Conservation (phyloP, 1,140 invertebrate genomes). For the Drosophila paulistorum region DNA sequence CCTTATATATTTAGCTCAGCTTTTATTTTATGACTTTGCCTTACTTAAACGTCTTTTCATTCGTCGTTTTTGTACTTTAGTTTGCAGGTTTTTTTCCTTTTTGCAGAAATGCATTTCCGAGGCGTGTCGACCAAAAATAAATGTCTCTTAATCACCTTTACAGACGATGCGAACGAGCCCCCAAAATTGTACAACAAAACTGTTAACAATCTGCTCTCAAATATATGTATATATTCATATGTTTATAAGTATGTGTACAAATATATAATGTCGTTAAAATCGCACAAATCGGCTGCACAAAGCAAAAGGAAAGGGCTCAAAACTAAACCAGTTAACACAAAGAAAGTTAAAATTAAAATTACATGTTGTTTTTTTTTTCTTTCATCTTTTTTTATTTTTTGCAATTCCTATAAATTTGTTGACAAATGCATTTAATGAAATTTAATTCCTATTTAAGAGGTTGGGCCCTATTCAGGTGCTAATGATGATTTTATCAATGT, state of each 20-base stretch:
- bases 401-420: conserved; percentile 45
- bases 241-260: conserved; percentile 35
- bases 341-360: conserved; percentile 75
- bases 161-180: conserved; percentile 60
- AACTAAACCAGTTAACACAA: conserved; percentile 51
- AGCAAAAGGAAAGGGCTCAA: conserved; percentile 12
- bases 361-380: conserved; percentile 17
- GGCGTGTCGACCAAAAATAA: conserved; percentile 71
- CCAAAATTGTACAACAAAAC: conserved; percentile 49
- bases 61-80: neutral
- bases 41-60: conserved; percentile 46
- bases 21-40: conserved; percentile 63
- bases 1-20: conserved; percentile 64
- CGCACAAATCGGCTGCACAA: conserved; percentile 54
- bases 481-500: conserved; percentile 35
- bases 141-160: conserved; percentile 63
- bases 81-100: conserved; percentile 2
- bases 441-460: conserved; percentile 43
- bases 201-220: conserved; percentile 46
- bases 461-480: conserved; percentile 28
- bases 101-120: conserved; percentile 47
- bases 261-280: conserved; percentile 62
- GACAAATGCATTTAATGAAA: conserved; percentile 29
- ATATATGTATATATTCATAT: conserved; percentile 52
- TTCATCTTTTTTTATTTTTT: conserved; percentile 7